Evolutionary conservation across 2,888 invertebrate species (phyloP), one percentile per base, ranked within the genome.

Genomic region (Dyspetes luteomarginatus): DNA sequence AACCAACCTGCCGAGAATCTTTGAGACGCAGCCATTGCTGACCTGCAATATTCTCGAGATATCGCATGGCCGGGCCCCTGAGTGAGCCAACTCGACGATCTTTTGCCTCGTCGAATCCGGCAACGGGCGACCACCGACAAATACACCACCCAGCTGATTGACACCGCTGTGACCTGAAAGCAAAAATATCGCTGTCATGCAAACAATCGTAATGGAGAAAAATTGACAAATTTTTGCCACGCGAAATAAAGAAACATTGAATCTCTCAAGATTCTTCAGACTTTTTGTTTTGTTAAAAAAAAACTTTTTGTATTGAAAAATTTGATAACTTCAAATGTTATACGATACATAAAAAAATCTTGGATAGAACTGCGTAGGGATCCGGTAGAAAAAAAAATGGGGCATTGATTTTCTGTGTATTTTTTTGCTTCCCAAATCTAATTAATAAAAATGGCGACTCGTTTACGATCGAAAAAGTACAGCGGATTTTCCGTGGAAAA

Each of bases 111-210:
- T 99, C 89, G 97, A 97, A 93, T 99, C 99, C 83, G 99, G 99
- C 93, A 99, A 94, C 86, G 99, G 99, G 87, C 99, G 95, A 85
- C 99, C 99, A 94, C 98, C 98, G 93, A 99, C 99, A 95, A 98
- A 99, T 92, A 99, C 98, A 92, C 99, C 99, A 92, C 99, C 99
- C 93, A 99, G 95, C 95, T 99, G 99, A 95, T 99, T 99, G 93
- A 99, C 97, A 92, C 99, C 99, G 94, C 98, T 98, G 95, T 99
- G 99, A 93, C 99, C 96, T 94, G 93, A 84, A 89, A 91, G 82
- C 78, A 85, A 85, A 74, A 77, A 68, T 4, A 41, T 43, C 45
- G 4, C 2, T 64, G 9, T 71, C 52, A 26, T 12, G 28, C 19
- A 43, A 24, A 71, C 24, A 7, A n/a, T 19, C 17, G 50, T 36